A percentile compares a stretch with the other conserved stretches of the same genome.
Conservation (phyloP, 2,797 vertebrate genomes). For the Gouania willdenowi region DNA sequence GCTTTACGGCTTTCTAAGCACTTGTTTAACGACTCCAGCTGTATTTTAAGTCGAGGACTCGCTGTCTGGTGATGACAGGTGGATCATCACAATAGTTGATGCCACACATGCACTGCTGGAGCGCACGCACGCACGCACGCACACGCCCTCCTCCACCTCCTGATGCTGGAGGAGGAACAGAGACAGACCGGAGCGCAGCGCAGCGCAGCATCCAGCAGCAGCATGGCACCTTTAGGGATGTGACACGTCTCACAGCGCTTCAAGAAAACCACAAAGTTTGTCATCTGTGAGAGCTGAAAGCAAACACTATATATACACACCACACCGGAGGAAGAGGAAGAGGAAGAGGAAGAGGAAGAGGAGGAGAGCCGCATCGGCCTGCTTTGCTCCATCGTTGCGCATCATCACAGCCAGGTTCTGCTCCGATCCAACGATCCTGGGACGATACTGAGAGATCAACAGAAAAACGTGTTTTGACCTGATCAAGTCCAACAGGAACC, state of each 20-base stretch:
- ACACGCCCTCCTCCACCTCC: slow-evolving; percentile 52
- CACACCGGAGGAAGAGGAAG: no score
- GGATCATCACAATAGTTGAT: slow-evolving; percentile 29
- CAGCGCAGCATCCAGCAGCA: slow-evolving; percentile 2
- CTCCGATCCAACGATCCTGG: no score
- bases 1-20: no score
- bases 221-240: slow-evolving; percentile 21
- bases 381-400: no score
- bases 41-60: no score
- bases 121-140: slow-evolving; percentile 37
- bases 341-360: background rate
- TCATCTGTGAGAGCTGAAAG: background rate
- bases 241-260: slow-evolving; percentile 1
- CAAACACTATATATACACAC: no score
- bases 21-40: no score
- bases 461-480: no score
- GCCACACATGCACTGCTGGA: slow-evolving; percentile 58
- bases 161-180: slow-evolving; percentile 25
- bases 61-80: slow-evolving; percentile 38
- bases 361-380: no score
- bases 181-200: slow-evolving; percentile 14
- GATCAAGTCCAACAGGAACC: no score
- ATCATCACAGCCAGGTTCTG: no score
- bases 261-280: slow-evolving; percentile 24
- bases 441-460: no score